Evolutionary conservation across 2,113 vertebrate species (phyloP).

Genomic region (Notiomystis cincta): DNA sequence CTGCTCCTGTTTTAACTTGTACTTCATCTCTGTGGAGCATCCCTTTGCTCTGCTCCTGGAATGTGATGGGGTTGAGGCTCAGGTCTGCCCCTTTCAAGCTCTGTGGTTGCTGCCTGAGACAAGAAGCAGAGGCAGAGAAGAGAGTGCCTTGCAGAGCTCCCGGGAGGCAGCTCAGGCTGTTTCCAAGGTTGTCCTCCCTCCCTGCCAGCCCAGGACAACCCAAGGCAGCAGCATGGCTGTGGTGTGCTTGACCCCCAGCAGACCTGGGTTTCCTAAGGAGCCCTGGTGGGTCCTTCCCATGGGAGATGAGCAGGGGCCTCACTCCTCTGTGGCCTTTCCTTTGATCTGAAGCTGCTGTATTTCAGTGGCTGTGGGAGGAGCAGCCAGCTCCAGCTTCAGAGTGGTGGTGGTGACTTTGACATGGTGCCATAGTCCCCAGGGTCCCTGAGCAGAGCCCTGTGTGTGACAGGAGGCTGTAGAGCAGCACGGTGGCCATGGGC

Average conservation of each 20-base stretch:
- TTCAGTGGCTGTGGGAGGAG: not conserved
- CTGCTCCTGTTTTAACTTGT: not conserved
- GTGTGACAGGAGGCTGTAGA: not conserved
- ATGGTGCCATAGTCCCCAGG: rapidly evolving
- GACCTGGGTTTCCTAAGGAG: not conserved
- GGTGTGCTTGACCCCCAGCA: not conserved
- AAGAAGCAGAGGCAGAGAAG: not conserved
- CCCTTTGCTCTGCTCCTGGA: rapidly evolving
- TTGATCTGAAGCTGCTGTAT: not conserved
- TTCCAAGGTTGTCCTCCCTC: not conserved
- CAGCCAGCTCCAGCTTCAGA: not conserved
- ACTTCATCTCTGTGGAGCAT: not conserved
- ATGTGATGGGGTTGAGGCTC: not conserved
- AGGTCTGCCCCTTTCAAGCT: not conserved
- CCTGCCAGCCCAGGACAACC: not conserved
- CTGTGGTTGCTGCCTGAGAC: not conserved
- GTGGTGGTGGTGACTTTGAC: not conserved
- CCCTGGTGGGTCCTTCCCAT: not conserved
- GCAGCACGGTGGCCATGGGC: not conserved
- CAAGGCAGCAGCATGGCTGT: not conserved
- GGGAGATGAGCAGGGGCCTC: rapidly evolving
- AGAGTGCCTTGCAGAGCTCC: not conserved
- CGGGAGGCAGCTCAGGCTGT: not conserved
- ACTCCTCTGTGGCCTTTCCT: not conserved
- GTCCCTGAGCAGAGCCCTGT: not conserved